Evolutionary conservation across 2,888 invertebrate species (phyloP).

Genomic region (Timandra comae): DNA sequence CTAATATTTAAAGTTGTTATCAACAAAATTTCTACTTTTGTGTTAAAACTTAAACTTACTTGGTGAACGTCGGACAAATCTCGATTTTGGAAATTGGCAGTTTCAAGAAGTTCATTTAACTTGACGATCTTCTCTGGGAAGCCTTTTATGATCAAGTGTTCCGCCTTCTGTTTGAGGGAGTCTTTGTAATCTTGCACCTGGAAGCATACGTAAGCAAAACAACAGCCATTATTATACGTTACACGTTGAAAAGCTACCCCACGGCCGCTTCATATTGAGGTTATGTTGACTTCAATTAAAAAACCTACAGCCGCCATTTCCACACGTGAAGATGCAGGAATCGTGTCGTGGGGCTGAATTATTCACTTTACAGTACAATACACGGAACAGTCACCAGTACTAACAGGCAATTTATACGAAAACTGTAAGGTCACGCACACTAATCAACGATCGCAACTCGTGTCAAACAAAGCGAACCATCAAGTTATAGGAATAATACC

Average conservation of each 20-base stretch:
- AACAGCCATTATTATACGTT: conserved; percentile 27
- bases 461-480: conserved; percentile 43
- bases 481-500: conserved; percentile 42
- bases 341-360: conserved; percentile 13
- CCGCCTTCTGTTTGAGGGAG: conserved; percentile 90
- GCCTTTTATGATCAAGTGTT: conserved; percentile 89
- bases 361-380: conserved; percentile 11
- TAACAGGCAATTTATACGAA: conserved; percentile 22
- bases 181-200: conserved; percentile 95
- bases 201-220: conserved; percentile 35
- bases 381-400: conserved; percentile 7
- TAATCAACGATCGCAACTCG: conserved; percentile 42
- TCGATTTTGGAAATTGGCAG: conserved; percentile 86
- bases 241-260: conserved; percentile 23
- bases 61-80: conserved; percentile 87
- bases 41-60: conserved; percentile 38
- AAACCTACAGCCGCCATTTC: conserved; percentile 36
- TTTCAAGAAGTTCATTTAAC: conserved; percentile 90
- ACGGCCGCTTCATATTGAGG: conserved; percentile 39
- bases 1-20: no score
- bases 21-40: no score
- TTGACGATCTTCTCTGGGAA: conserved; percentile 96
- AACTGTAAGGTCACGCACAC: conserved; percentile 49
- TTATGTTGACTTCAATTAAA: conserved; percentile 36
- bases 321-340: conserved; percentile 12